These are phyloP conservation scores for Rotaria magnacalcarata DNA, from an alignment of 2,888 invertebrate species.

Conservation along the genomic window DNA sequence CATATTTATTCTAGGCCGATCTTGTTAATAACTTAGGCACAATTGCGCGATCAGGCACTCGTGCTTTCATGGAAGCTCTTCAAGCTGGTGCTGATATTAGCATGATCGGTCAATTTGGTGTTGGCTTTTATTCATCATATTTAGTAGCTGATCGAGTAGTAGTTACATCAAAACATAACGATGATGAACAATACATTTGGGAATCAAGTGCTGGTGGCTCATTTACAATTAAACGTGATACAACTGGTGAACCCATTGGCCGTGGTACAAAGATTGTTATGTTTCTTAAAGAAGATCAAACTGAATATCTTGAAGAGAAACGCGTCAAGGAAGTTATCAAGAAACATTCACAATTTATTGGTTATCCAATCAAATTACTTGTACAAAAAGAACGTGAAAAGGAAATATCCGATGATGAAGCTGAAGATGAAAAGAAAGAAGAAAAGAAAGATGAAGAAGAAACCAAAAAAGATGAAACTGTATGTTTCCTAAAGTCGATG, in stretches of 20 bases:
- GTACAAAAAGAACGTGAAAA: constrained; percentile 95
- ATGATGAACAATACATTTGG: constrained; percentile 96
- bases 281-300: constrained; percentile 88
- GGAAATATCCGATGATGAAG: constrained; percentile 77
- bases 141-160: constrained; percentile 85
- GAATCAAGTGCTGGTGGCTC: constrained; percentile 96
- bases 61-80: constrained; percentile 99
- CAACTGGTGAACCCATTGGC: constrained; percentile 58
- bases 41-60: constrained; percentile 98
- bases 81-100: constrained; percentile 93
- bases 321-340: constrained; percentile 94
- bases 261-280: constrained; percentile 91
- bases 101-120: constrained; percentile 99
- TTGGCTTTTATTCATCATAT: constrained; percentile 98
- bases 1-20: constrained; percentile 64
- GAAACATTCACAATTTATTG: constrained; percentile 98
- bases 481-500: too few species aligned
- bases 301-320: constrained; percentile 86
- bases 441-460: constrained; percentile 63
- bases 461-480: constrained; percentile 37
- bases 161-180: constrained; percentile 89
- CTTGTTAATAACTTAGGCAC: constrained; percentile 78
- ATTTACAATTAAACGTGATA: constrained; percentile 79
- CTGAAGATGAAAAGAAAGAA: constrained; percentile 77
- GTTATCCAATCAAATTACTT: constrained; percentile 83